Conservation (phyloP, 2,113 vertebrate species). For the Labrus mixtus region DNA sequence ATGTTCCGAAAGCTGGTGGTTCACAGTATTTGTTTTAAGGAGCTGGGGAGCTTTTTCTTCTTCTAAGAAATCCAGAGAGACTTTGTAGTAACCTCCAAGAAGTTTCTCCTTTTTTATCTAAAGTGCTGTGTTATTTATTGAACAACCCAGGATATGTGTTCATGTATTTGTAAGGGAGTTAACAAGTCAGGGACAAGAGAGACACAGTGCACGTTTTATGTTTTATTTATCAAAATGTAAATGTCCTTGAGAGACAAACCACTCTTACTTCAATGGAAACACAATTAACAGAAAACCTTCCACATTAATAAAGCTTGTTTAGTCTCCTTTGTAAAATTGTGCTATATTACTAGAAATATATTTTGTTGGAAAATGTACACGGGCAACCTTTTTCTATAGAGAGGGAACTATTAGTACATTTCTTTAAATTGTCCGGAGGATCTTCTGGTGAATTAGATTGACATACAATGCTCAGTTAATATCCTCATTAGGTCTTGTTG, state of each 20-base stretch:
- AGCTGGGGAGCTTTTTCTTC: constrained; percentile 12
- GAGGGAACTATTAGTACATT: neutral
- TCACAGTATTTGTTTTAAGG: constrained; percentile 38
- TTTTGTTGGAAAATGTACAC: neutral
- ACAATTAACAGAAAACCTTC: neutral
- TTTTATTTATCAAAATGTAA: constrained; percentile 14
- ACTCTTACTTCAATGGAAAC: neutral
- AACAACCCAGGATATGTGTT: constrained; percentile 9
- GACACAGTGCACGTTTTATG: neutral
- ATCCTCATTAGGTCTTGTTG: neutral
- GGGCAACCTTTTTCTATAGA: neutral
- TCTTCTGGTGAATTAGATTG: neutral
- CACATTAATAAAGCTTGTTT: constrained; percentile 5
- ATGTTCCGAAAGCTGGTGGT: constrained; percentile 43
- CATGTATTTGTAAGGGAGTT: constrained; percentile 1
- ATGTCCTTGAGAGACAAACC: neutral
- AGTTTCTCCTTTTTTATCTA: constrained; percentile 28
- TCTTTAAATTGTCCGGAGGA: neutral
- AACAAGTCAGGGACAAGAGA: neutral
- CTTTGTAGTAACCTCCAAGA: constrained; percentile 25
- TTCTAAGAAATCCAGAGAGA: constrained; percentile 28
- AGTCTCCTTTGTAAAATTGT: neutral
- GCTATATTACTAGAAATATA: too few species aligned
- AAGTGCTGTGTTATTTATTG: constrained; percentile 42
- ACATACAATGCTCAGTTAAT: neutral